Evolutionary conservation across 2,113 vertebrate genomes (phyloP).

Genomic region (Lepus americanus): DNA sequence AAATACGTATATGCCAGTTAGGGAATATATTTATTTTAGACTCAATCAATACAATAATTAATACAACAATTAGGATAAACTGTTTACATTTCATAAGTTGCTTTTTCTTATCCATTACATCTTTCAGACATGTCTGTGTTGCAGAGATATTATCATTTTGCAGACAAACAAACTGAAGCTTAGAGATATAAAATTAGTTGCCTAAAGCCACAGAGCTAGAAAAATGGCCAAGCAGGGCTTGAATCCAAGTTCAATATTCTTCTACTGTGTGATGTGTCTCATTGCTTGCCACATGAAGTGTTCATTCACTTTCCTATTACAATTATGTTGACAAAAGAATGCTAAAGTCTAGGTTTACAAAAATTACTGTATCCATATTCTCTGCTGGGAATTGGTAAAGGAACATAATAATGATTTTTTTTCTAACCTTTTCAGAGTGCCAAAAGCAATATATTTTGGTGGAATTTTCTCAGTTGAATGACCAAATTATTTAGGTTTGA

Average conservation of each 20-base stretch:
- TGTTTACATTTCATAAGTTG: not conserved
- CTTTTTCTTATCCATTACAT: conserved; percentile 25
- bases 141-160: not conserved
- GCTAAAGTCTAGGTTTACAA: not conserved
- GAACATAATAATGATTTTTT: not conserved
- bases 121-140: not conserved
- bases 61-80: not conserved
- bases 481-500: not conserved
- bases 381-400: not conserved
- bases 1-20: not conserved
- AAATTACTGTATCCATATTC: conserved; percentile 2
- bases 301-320: conserved; percentile 47
- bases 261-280: not conserved
- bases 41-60: not conserved
- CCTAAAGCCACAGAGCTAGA: not conserved
- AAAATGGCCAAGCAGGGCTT: not conserved
- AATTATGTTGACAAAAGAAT: conserved; percentile 24
- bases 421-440: not conserved
- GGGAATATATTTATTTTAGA: not conserved
- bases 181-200: conserved; percentile 10
- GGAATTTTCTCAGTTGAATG: not conserved
- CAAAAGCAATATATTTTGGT: not conserved
- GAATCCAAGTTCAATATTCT: not conserved
- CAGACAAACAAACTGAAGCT: not conserved
- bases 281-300: not conserved